phyloP scores from a whole-genome alignment of 2,113 vertebrate species.

The Pomatorhinus ruficollis region DNA sequence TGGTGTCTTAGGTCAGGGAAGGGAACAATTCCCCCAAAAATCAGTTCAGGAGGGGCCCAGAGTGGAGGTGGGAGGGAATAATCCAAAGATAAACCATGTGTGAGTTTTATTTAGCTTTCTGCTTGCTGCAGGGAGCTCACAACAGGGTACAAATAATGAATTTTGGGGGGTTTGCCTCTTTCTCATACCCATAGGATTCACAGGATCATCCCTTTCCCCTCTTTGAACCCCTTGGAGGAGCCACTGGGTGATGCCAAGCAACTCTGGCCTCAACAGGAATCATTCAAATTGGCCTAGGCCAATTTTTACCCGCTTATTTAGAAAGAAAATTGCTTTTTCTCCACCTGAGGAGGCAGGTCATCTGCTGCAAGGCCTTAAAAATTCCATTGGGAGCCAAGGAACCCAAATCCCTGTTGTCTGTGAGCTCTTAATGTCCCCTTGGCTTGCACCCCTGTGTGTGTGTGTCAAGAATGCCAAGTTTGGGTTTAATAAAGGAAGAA shows the following conservation, averaged over 20 bases:
- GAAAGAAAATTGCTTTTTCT: not conserved
- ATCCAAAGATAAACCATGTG: not conserved
- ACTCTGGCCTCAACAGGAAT: not conserved
- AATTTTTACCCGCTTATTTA: not conserved
- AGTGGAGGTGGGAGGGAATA: accelerated
- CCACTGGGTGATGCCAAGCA: not conserved
- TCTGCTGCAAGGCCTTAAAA: not conserved
- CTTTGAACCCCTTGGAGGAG: not conserved
- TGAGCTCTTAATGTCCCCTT: not conserved
- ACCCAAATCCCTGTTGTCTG: not conserved
- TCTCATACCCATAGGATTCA: not conserved
- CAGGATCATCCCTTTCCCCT: not conserved
- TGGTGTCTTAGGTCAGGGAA: not conserved
- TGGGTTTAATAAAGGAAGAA: slow-evolving; percentile 4
- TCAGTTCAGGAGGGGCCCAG: accelerated
- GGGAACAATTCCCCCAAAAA: not conserved
- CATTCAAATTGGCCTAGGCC: not conserved
- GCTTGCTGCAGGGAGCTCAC: not conserved
- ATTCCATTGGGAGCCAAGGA: not conserved
- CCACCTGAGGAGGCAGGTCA: not conserved
- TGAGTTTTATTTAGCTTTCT: not conserved
- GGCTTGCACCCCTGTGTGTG: not conserved
- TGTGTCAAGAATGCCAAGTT: not conserved
- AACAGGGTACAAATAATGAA: not conserved
- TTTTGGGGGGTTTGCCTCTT: not conserved